phyloP scores from a whole-genome alignment of 1,140 invertebrate genomes.

The Spodoptera litura region DNA sequence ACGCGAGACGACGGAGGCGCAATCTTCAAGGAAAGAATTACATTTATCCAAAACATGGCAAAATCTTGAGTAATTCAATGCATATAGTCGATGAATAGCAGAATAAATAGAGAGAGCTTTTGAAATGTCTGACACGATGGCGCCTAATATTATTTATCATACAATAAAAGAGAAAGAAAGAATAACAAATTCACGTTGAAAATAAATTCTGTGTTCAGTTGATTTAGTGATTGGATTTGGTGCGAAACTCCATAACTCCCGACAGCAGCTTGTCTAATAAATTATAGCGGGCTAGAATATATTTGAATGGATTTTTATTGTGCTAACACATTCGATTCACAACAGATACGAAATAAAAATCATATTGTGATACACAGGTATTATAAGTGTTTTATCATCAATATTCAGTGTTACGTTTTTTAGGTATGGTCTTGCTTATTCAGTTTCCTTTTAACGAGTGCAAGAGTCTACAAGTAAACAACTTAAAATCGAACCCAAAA shows the following conservation, averaged over 20 bases:
- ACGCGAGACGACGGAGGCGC: conserved; percentile 76
- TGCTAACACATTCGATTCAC: conserved; percentile 23
- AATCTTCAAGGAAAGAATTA: conserved; percentile 83
- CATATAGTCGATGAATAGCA: conserved; percentile 66
- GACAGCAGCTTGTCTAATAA: conserved; percentile 38
- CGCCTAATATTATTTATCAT: conserved; percentile 27
- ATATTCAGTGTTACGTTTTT: not conserved
- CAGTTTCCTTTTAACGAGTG: no score
- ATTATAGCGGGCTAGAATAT: conserved; percentile 29
- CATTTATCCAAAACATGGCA: conserved; percentile 80
- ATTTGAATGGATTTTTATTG: conserved; percentile 42
- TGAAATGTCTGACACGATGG: conserved; percentile 25
- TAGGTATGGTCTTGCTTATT: no score
- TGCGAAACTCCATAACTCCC: conserved; percentile 38
- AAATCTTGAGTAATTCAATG: conserved; percentile 83
- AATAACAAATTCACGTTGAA: conserved; percentile 38
- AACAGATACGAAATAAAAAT: conserved; percentile 31
- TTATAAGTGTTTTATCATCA: conserved; percentile 14
- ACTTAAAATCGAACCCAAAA: no score
- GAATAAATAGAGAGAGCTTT: conserved; percentile 40
- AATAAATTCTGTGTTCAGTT: conserved; percentile 34
- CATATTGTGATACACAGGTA: not conserved
- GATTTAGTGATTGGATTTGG: conserved; percentile 45
- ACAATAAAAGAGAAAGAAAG: conserved; percentile 3
- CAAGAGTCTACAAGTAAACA: no score